Evolutionary conservation across 2,888 invertebrate species (phyloP).

Genomic region (Aquatica leii): DNA sequence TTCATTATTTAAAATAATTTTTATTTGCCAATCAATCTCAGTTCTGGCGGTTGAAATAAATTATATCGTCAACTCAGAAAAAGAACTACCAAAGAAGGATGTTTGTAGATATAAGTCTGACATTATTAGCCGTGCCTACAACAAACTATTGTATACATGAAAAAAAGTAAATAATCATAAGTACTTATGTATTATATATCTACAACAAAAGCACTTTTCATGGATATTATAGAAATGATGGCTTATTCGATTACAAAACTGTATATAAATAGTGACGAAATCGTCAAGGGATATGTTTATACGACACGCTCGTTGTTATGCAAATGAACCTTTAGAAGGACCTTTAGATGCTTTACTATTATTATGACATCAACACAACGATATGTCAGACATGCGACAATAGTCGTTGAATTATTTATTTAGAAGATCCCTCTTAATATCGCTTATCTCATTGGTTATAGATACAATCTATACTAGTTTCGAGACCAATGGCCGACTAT

Average conservation of each 20-base stretch:
- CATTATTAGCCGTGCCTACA: too few species aligned
- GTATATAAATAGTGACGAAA: constrained; percentile 18
- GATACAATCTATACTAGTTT: constrained; percentile 18
- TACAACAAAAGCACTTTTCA: constrained; percentile 18
- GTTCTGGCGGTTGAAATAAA: too few species aligned
- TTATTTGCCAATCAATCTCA: too few species aligned
- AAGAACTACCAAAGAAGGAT: too few species aligned
- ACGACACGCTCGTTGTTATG: constrained; percentile 32
- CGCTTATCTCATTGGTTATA: constrained; percentile 34
- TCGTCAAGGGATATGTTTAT: constrained; percentile 23
- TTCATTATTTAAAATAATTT: too few species aligned
- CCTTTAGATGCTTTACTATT: constrained; percentile 28
- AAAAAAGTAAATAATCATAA: background rate
- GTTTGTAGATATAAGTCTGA: too few species aligned
- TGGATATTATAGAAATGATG: constrained; percentile 15
- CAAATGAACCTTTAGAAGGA: constrained; percentile 28
- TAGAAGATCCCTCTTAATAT: constrained; percentile 33
- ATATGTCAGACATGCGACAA: constrained; percentile 31
- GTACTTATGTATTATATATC: background rate
- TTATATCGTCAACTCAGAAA: too few species aligned
- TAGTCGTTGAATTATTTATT: constrained; percentile 38
- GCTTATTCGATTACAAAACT: constrained; percentile 8
- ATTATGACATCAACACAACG: constrained; percentile 41
- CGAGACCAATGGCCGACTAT: constrained; percentile 31
- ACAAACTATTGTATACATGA: too few species aligned